These are phyloP conservation scores for roundworm (Caenorhabditis elegans) DNA, from an alignment of 1,140 invertebrate species.

Conservation along the genomic window WBcel235 BX284602.5:12542001-12542500, in stretches of 20 bases:
- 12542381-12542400: background rate
- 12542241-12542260: background rate
- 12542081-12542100: background rate
- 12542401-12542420: background rate
- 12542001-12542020: conserved; percentile 88
- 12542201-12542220: conserved; percentile 58
- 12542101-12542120: conserved; percentile 53
- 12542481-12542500: background rate
- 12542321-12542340: background rate
- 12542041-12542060: too few species aligned
- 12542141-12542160: conserved; percentile 58
- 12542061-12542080: background rate
- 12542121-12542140: conserved; percentile 59
- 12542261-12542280: too few species aligned
- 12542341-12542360: background rate
- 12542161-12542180: conserved; percentile 56
- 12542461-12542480: background rate
- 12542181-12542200: conserved; percentile 61
- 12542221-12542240: background rate
- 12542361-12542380: background rate
- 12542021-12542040: too few species aligned
- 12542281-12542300: background rate
- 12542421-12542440: too few species aligned
- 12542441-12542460: background rate
- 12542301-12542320: background rate